A percentile compares a stretch with the other conserved stretches of the same genome.
phyloP scores from a whole-genome alignment of 1,140 invertebrate species.

The Calycopis cecrops region DNA sequence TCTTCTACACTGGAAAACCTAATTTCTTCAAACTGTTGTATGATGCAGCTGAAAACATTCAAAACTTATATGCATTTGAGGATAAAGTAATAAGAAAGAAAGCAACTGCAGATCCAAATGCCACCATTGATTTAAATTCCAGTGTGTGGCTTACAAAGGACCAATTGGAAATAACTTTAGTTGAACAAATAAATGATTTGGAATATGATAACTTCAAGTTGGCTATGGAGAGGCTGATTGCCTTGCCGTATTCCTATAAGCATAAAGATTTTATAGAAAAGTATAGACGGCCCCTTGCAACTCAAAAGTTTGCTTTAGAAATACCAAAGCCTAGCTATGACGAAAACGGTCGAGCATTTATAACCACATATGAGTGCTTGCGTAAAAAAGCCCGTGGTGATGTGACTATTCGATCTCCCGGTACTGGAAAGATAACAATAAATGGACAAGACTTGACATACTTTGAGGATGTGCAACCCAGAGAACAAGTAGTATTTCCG shows the following conservation, averaged over 20 bases:
- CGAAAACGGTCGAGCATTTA: slow-evolving; percentile 80
- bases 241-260: slow-evolving; percentile 82
- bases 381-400: slow-evolving; percentile 82
- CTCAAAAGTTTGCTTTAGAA: slow-evolving; percentile 72
- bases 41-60: slow-evolving; percentile 80
- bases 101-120: slow-evolving; percentile 75
- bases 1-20: slow-evolving; percentile 93
- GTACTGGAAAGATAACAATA: slow-evolving; percentile 88
- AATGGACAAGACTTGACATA: slow-evolving; percentile 88
- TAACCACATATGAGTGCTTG: slow-evolving; percentile 82
- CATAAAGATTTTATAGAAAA: slow-evolving; percentile 83
- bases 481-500: slow-evolving; percentile 91
- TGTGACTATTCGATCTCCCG: slow-evolving; percentile 83
- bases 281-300: slow-evolving; percentile 77
- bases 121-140: slow-evolving; percentile 75
- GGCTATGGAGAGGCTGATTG: slow-evolving; percentile 81
- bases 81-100: slow-evolving; percentile 80
- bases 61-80: slow-evolving; percentile 81
- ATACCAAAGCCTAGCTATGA: slow-evolving; percentile 81
- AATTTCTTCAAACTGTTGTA: slow-evolving; percentile 89
- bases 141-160: slow-evolving; percentile 81
- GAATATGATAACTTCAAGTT: slow-evolving; percentile 85
- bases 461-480: slow-evolving; percentile 80
- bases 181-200: slow-evolving; percentile 83
- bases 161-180: slow-evolving; percentile 79